Percentiles rank a stretch among this genome's conserved stretches.
phyloP scores from a whole-genome alignment of 2,797 vertebrate genomes.

The Notoglanidium macrostoma region DNA sequence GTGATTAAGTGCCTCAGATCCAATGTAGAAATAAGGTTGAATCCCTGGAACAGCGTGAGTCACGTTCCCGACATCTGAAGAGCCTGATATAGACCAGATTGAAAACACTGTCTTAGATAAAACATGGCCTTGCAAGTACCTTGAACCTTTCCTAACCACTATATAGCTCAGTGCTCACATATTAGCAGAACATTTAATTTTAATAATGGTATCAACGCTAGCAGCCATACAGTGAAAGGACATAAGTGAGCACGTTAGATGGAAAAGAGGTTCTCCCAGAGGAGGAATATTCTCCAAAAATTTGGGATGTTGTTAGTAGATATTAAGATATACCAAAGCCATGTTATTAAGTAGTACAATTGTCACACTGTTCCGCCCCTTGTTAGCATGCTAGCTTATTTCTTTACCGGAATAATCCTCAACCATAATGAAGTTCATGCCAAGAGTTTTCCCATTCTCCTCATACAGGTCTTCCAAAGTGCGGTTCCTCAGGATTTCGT shows the following conservation, averaged over 20 bases:
- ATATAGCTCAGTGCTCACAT: not conserved
- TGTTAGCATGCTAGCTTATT: not conserved
- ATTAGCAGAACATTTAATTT: not conserved
- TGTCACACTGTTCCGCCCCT: not conserved
- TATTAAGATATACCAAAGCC: not conserved
- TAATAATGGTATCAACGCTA: not conserved
- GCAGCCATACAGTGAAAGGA: not conserved
- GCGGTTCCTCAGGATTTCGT: conserved; percentile 81
- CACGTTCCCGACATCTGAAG: conserved; percentile 88
- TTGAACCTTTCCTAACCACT: not conserved
- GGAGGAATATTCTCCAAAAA: not conserved
- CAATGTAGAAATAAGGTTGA: conserved; percentile 88
- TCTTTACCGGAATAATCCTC: conserved; percentile 74
- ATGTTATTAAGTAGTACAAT: not conserved
- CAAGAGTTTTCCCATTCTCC: conserved; percentile 80
- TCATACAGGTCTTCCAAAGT: conserved; percentile 75
- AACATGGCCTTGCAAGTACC: not conserved
- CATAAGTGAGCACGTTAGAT: not conserved
- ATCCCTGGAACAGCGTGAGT: conserved; percentile 82
- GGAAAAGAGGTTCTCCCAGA: not conserved
- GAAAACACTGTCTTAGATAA: not conserved
- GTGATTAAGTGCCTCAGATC: conserved; percentile 82
- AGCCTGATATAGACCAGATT: conserved; percentile 69
- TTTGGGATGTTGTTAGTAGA: not conserved
- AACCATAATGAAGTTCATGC: conserved; percentile 82